Base-by-base conservation (phyloP, 64 coral and sea anemone species). In the Exaiptasia diaphana region DNA sequence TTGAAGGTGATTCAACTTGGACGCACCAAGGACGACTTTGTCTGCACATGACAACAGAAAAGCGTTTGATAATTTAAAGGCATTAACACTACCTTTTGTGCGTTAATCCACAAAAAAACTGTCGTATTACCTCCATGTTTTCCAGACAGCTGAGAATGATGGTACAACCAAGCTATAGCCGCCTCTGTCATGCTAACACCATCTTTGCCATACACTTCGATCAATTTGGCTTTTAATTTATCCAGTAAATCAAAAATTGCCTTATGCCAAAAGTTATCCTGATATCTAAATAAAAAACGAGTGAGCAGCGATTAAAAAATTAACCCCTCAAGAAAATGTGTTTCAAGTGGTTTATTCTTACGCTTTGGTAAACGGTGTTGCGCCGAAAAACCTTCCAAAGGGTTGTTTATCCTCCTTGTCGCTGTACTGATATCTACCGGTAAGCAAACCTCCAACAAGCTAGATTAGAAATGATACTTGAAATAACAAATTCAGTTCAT, bases 381-480 rank as follows among this genome's bases (percentile, higher is more conserved):
- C n/a, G n/a, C n/a, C n/a, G 27, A 86, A 72, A 57, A 82, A 93
- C 33, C 90, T 78, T 4, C 90, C 90, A 36, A 75, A 45, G 2
- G 85, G 90, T 18, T 30, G 86, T 35, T 64, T 46, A 10, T 33
- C 40, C 36, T 87, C 83, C 71, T 29, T 68, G 34, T 87, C 90
- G 18, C 81, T 56, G 41, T 75, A 93, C 3, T 32, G 64, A 69
- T 87, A 86, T 57, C 81, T 93, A 41, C 90, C 90, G n/a, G 90
- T 93, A 18, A 93, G 38, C 9, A 93, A 11, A 48, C 90, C 90
- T 37, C 90, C 90, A 11, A 69, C 90, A 37, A 93, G 70, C 90
- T 93, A 58, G 29, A 8, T n/a, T 4, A 58, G 53, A 17, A 14
- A 52, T 68, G 29, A 50, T n/a, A n/a, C n/a, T n/a, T n/a, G n/a